Conservation (phyloP, 2,113 vertebrate genomes). For the Lagopus leucura region DNA sequence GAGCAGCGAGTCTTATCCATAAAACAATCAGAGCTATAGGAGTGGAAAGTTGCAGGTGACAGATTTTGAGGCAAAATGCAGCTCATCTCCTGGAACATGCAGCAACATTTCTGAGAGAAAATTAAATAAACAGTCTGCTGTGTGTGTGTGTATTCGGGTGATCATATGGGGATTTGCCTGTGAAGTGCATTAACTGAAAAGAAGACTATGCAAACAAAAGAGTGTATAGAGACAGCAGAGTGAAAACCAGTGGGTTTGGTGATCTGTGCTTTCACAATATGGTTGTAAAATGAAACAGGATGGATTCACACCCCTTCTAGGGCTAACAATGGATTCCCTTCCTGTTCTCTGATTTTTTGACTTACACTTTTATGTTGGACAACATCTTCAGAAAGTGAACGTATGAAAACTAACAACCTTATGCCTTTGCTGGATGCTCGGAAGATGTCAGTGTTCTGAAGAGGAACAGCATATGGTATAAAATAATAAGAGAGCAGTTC, state of each 20-base stretch:
- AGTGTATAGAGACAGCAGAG: neutral
- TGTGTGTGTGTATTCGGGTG: neutral
- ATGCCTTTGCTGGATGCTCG: neutral
- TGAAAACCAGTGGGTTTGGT: neutral
- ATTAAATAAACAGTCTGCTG: neutral
- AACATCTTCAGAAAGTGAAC: neutral
- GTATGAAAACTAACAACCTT: neutral
- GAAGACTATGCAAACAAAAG: neutral
- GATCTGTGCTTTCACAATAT: neutral
- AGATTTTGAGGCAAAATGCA: neutral
- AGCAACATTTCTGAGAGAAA: neutral
- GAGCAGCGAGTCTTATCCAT: neutral
- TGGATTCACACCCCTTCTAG: neutral
- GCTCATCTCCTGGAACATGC: neutral
- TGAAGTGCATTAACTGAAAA: neutral
- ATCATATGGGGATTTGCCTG: neutral
- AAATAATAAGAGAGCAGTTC: neutral
- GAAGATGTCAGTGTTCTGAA: neutral
- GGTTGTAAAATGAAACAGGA: neutral
- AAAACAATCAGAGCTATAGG: neutral
- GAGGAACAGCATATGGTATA: neutral
- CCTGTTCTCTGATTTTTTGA: neutral
- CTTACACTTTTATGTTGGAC: neutral
- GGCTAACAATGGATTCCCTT: neutral
- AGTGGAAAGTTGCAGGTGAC: neutral